Percentiles rank a stretch among this genome's conserved stretches.
Conservation (phyloP, 2,113 vertebrate genomes). For the Saccopteryx bilineata region DNA sequence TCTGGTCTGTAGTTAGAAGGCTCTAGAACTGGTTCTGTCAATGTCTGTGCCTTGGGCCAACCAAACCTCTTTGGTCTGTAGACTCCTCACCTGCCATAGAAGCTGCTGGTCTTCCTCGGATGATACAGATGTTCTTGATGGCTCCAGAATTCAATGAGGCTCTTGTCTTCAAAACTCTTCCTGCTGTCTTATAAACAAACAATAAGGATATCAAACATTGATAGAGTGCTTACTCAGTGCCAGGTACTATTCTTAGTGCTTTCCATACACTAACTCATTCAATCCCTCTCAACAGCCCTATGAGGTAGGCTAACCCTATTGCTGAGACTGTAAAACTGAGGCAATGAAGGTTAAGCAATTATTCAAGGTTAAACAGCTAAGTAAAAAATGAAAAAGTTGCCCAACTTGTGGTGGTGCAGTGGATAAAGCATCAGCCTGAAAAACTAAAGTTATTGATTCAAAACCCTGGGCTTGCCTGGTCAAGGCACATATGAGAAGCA, state of each 20-base stretch:
- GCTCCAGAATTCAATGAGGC: neutral
- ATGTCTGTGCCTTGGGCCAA: neutral
- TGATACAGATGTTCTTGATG: neutral
- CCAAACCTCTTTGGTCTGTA: neutral
- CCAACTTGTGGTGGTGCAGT: too few relatives aligned
- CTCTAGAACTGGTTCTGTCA: neutral
- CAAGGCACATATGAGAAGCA: too few relatives aligned
- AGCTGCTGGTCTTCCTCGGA: neutral
- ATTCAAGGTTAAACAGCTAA: neutral
- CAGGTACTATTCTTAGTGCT: neutral
- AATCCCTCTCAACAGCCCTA: neutral
- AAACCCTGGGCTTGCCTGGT: too few relatives aligned
- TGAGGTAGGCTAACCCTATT: neutral
- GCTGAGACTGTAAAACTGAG: neutral
- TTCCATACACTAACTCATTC: neutral
- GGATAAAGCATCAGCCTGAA: too few relatives aligned
- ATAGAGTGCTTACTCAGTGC: rapidly evolving
- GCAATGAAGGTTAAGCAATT: neutral
- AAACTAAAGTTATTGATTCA: too few relatives aligned
- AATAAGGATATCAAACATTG: neutral
- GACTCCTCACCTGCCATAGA: neutral
- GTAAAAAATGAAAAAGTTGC: neutral
- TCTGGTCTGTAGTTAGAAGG: neutral
- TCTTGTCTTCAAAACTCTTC: neutral
- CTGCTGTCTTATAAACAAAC: neutral